phyloP scores from a whole-genome alignment of 2,113 vertebrate species.

The Spea bombifrons region DNA sequence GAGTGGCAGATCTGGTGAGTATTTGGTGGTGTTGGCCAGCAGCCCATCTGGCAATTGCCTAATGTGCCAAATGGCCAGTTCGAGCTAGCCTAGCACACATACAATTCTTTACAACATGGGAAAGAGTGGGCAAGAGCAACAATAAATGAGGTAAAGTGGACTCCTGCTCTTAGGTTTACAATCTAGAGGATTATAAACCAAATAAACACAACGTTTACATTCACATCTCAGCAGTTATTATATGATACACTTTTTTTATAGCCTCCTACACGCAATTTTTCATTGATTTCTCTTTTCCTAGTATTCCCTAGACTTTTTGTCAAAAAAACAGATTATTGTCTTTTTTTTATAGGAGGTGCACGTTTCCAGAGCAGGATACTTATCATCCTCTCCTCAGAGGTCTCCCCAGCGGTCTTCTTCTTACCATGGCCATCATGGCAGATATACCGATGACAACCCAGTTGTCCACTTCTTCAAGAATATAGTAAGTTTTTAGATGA shows the following conservation, averaged over 20 bases:
- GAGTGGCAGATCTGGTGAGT: no score
- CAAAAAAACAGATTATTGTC: neutral
- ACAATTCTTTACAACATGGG: no score
- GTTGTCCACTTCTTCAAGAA: constrained; percentile 97
- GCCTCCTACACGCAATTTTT: no score
- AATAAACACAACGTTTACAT: no score
- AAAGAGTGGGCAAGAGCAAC: no score
- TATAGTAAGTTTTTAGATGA: constrained; percentile 75
- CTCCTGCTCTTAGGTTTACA: no score
- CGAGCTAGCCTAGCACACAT: no score
- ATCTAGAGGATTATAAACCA: no score
- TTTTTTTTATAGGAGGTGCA: constrained; percentile 69
- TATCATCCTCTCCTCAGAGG: constrained; percentile 81
- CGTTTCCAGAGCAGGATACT: constrained; percentile 64
- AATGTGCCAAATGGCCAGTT: no score
- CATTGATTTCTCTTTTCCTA: neutral
- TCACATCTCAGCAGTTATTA: neutral
- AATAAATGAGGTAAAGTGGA: no score
- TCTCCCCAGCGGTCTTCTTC: constrained; percentile 80
- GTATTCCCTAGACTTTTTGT: neutral
- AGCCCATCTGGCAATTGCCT: no score
- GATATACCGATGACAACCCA: constrained; percentile 83
- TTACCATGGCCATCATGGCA: constrained; percentile 71
- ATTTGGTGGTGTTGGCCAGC: no score
- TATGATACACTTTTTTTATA: neutral